Base-by-base conservation (phyloP, 2,113 vertebrate genomes). In the Actenoides lindsayi region DNA sequence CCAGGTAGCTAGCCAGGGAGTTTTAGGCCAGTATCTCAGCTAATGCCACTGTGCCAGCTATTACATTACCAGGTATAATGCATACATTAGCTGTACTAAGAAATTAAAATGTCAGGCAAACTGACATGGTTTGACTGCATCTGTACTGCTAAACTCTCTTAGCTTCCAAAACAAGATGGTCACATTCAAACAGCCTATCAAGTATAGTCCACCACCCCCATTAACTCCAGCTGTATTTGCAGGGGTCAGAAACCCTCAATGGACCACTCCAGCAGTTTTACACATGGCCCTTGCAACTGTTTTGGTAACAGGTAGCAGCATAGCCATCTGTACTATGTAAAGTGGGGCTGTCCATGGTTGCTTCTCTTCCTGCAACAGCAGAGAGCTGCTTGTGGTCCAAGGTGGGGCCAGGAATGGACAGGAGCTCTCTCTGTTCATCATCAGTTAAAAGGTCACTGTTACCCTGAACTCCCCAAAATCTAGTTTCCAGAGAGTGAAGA, bases 331-430 rank as follows among this genome's bases (percentile, higher is more conserved):
- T 13, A 82, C 23, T n/a, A 57, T 2, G 6, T 30, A 53, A 65
- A 0, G 1, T 33, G 12, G 7, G 35, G 6, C 20, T 4, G 2
- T 18, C 14, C 46, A 70, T 1, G 5, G 35, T 44, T 2, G 1
- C 5, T 54, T 18, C 28, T 11, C 28, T 75, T 59, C 41, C 21
- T 82, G 46, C 39, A 70, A 75, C 1, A 65, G 33, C 30, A 60
- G 19, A 80, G 17, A 60, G 69, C 20, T 53, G 13, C 14, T 24
- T 39, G 10, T 44, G 30, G 23, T 78, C 4, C 6, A 44, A 54
- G 65, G 13, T 13, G 8, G 24, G 28, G 14, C 62, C 51, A 87
- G 37, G 27, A 74, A 79, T 10, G 16, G 70, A 37, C 24, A 13
- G 8, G 12, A 91, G 44, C 42, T 25, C 15, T 59, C 57, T 56